A percentile compares a stretch with the other conserved stretches of the same genome.
phyloP scores from a whole-genome alignment of 2,888 invertebrate genomes.

The Nesidiocoris tenuis region DNA sequence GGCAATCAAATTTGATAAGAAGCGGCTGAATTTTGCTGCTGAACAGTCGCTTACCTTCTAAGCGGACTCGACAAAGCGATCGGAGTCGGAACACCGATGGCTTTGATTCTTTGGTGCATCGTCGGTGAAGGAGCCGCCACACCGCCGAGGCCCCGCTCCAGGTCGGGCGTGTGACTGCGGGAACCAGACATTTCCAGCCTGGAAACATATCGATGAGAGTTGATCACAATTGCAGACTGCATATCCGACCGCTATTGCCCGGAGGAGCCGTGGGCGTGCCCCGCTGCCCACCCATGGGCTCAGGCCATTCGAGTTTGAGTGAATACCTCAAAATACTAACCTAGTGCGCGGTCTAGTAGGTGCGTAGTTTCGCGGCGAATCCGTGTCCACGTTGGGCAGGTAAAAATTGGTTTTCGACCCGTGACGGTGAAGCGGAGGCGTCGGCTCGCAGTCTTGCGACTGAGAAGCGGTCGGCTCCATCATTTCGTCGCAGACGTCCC shows the following conservation, averaged over 20 bases:
- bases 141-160: constrained; percentile 50
- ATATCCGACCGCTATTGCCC: no score
- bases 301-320: no score
- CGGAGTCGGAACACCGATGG: constrained; percentile 85
- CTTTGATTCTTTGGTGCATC: constrained; percentile 87
- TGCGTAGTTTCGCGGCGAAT: constrained; percentile 56
- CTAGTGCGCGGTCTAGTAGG: constrained; percentile 56
- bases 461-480: constrained; percentile 87
- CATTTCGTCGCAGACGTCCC: constrained; percentile 74
- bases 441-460: constrained; percentile 89
- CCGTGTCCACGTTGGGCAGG: constrained; percentile 62
- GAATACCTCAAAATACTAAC: no score
- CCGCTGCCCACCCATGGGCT: no score
- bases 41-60: constrained; percentile 64
- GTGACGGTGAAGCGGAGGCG: constrained; percentile 79
- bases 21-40: background rate
- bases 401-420: constrained; percentile 87
- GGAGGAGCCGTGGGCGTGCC: no score
- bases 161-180: constrained; percentile 60
- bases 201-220: no score
- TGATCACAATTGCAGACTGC: no score
- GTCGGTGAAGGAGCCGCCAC: constrained; percentile 62
- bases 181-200: constrained; percentile 56
- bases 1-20: constrained; percentile 23
- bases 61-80: constrained; percentile 84